Evolutionary conservation across 2,113 vertebrate species (phyloP).

Genomic region (Aplodontia rufa): DNA sequence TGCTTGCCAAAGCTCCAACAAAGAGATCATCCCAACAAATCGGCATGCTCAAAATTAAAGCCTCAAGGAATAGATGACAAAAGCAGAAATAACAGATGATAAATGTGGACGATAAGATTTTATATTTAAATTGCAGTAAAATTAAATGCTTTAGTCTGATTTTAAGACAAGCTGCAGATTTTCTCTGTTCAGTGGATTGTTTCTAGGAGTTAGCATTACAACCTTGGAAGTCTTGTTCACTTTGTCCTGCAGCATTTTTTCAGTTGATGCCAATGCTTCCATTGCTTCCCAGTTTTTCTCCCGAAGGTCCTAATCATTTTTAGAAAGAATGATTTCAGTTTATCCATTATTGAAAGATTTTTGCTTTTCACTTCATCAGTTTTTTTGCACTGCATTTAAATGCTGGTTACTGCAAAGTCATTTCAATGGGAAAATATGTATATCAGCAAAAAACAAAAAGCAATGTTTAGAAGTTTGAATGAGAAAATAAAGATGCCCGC

Average conservation of each 20-base stretch:
- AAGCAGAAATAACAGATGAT: slow-evolving; percentile 80
- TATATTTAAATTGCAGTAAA: slow-evolving; percentile 86
- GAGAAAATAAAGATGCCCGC: slow-evolving; percentile 69
- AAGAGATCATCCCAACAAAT: slow-evolving; percentile 72
- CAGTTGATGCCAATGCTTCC: slow-evolving; percentile 99
- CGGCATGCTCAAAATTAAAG: slow-evolving; percentile 79
- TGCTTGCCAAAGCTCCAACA: slow-evolving; percentile 75
- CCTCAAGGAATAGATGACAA: slow-evolving; percentile 72
- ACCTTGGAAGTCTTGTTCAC: slow-evolving; percentile 99
- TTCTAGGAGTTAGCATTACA: slow-evolving; percentile 91
- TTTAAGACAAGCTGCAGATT: slow-evolving; percentile 89
- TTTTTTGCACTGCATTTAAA: slow-evolving; percentile 84
- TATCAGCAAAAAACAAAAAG: slow-evolving; percentile 77
- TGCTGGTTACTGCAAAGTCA: slow-evolving; percentile 84
- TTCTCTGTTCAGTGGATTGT: slow-evolving; percentile 87
- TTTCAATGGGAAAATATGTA: slow-evolving; percentile 78
- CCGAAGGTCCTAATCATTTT: slow-evolving; percentile 99
- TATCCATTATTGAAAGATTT: slow-evolving; percentile 88
- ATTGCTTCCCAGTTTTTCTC: slow-evolving; percentile 99
- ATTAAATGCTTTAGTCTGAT: slow-evolving; percentile 81
- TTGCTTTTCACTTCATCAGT: slow-evolving; percentile 80
- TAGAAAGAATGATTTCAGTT: slow-evolving; percentile 99
- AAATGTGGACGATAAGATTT: slow-evolving; percentile 74
- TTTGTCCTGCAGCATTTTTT: slow-evolving; percentile 99
- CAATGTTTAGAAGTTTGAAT: slow-evolving; percentile 77